These are phyloP conservation scores for Holocentrus rufus DNA, from an alignment of 2,797 vertebrate species.

Conservation along the genomic window DNA sequence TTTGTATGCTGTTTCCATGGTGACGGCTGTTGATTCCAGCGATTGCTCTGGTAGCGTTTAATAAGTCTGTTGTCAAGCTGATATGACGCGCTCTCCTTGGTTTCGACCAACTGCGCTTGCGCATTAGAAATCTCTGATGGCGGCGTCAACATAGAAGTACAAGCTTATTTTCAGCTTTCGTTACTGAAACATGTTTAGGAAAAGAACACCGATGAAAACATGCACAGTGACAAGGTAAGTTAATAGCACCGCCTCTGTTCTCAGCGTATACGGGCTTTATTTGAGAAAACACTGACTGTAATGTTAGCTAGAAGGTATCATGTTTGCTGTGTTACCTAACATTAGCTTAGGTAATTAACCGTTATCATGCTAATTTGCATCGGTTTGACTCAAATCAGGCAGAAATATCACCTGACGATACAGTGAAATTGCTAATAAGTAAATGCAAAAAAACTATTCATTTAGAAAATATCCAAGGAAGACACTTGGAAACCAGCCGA, in stretches of 20 bases:
- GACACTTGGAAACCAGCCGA: slow-evolving; percentile 96
- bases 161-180: slow-evolving; percentile 19
- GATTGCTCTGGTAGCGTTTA: slow-evolving; percentile 62
- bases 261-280: neutral
- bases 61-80: slow-evolving; percentile 74
- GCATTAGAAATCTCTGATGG: slow-evolving; percentile 64
- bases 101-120: slow-evolving; percentile 74
- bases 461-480: slow-evolving; percentile 88
- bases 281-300: neutral
- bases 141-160: slow-evolving; percentile 60
- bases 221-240: slow-evolving; percentile 82
- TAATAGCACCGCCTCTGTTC: slow-evolving; percentile 23
- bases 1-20: slow-evolving; percentile 39
- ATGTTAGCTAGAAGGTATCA: neutral
- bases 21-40: slow-evolving; percentile 42
- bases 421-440: neutral
- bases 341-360: neutral
- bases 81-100: slow-evolving; percentile 74
- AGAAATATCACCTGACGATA: neutral
- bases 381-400: neutral
- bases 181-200: slow-evolving; percentile 10
- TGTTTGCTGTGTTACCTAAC: neutral
- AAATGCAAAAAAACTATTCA: slow-evolving; percentile 5
- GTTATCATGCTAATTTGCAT: neutral
- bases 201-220: slow-evolving; percentile 40